These are phyloP conservation scores for Acanthisitta chloris DNA, from an alignment of 2,113 vertebrate genomes.

Conservation along the genomic window DNA sequence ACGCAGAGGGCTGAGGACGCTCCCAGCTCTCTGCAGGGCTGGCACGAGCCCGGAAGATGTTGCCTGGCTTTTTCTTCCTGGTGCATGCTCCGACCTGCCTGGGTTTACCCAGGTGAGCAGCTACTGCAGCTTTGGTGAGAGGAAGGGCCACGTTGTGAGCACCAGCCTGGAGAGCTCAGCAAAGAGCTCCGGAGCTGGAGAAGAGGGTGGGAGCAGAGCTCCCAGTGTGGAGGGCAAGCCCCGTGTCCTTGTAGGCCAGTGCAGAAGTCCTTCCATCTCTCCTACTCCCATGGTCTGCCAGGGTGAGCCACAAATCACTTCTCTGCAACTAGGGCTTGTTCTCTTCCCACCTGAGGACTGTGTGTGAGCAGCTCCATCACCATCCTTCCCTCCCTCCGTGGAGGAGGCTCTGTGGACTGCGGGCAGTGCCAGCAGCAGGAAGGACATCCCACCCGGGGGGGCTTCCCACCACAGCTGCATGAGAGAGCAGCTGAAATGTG, in stretches of 20 bases:
- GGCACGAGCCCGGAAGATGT: neutral
- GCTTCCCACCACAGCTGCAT: rapidly evolving
- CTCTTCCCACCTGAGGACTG: neutral
- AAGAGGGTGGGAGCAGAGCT: neutral
- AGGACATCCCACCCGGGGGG: neutral
- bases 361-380: rapidly evolving
- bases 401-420: rapidly evolving
- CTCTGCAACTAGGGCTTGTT: neutral
- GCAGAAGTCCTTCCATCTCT: neutral
- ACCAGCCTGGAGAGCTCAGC: neutral
- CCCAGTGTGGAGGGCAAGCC: neutral
- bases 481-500: neutral
- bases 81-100: neutral
- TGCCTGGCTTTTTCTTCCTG: conserved; percentile 4
- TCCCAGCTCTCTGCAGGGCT: neutral
- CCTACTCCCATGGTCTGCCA: rapidly evolving
- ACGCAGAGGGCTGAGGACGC: neutral
- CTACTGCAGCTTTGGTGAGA: neutral
- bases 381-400: neutral
- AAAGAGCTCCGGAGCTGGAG: neutral
- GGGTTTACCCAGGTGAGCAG: neutral
- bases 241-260: neutral
- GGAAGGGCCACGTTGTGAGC: neutral
- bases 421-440: neutral
- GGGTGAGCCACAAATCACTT: neutral